Evolutionary conservation across 1,140 invertebrate genomes (phyloP).

Genomic region (Pectinophora gossypiella): DNA sequence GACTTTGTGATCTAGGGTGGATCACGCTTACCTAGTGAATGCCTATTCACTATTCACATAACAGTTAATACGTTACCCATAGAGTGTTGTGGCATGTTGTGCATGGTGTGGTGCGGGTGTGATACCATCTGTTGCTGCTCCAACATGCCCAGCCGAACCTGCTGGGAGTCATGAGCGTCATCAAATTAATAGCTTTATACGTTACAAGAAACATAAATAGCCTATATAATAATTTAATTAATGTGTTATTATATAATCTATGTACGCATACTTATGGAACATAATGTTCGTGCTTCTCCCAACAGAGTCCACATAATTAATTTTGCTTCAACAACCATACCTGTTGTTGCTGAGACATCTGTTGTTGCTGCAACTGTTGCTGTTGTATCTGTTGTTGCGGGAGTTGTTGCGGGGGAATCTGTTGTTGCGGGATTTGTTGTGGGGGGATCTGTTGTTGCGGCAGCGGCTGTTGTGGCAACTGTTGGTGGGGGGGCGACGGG

Average conservation of each 20-base stretch:
- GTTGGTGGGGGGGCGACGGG: conserved; percentile 39
- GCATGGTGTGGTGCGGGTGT: conserved; percentile 47
- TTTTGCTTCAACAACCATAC: conserved; percentile 6
- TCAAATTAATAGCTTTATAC: too few relatives aligned
- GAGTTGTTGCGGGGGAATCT: conserved; percentile 11
- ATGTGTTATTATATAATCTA: neutral
- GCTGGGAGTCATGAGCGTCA: too few relatives aligned
- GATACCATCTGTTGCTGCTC: conserved; percentile 48
- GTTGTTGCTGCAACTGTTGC: neutral
- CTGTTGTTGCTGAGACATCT: conserved; percentile 20
- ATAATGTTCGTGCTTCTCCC: too few relatives aligned
- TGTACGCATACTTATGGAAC: neutral
- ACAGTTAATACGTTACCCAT: conserved; percentile 31
- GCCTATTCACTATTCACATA: too few relatives aligned
- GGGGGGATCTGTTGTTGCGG: conserved; percentile 14
- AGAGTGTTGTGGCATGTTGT: conserved; percentile 48
- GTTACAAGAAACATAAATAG: too few relatives aligned
- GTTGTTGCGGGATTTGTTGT: neutral
- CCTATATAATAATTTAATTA: conserved; percentile 9
- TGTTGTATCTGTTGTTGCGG: conserved; percentile 12
- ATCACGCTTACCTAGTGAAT: too few relatives aligned
- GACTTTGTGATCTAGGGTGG: too few relatives aligned
- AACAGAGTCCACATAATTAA: too few relatives aligned
- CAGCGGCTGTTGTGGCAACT: conserved; percentile 19
- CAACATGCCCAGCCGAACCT: conserved; percentile 48